Percentiles rank a stretch among this genome's conserved stretches.
Evolutionary conservation across 2,888 invertebrate species (phyloP).

Genomic region (Epistrophella euchroma): DNA sequence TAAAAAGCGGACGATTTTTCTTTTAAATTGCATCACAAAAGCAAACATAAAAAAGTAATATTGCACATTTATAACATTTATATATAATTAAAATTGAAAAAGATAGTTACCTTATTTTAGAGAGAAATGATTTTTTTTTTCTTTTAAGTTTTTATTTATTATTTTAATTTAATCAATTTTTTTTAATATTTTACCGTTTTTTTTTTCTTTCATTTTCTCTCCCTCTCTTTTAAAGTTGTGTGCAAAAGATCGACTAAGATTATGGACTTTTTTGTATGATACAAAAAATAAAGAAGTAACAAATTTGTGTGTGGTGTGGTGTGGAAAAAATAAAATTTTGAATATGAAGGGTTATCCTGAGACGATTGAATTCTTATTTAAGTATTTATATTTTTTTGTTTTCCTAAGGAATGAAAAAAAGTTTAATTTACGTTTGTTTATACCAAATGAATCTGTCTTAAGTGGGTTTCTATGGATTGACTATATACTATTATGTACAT

Average conservation of each 20-base stretch:
- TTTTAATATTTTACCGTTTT: constrained; percentile 36
- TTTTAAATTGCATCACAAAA: constrained; percentile 61
- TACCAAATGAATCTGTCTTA: too few relatives aligned
- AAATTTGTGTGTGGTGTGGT: constrained; percentile 29
- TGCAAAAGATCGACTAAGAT: constrained; percentile 72
- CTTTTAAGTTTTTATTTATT: not conserved
- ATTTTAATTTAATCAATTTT: constrained; percentile 29
- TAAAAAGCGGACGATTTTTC: constrained; percentile 55
- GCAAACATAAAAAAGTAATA: constrained; percentile 49
- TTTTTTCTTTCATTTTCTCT: constrained; percentile 32
- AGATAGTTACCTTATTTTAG: constrained; percentile 68
- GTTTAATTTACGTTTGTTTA: too few relatives aligned
- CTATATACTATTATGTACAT: too few relatives aligned
- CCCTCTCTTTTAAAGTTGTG: constrained; percentile 62
- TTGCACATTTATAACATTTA: constrained; percentile 66
- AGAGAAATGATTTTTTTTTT: constrained; percentile 47
- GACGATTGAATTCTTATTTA: constrained; percentile 37
- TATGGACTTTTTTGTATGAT: constrained; percentile 57
- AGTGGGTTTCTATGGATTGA: too few relatives aligned
- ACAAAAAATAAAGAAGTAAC: constrained; percentile 40
- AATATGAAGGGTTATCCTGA: constrained; percentile 3
- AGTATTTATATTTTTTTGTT: not conserved
- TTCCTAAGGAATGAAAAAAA: too few relatives aligned
- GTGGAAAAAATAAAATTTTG: constrained; percentile 56
- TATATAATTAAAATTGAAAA: constrained; percentile 22